These are phyloP conservation scores for Dryobates pubescens DNA, from an alignment of 2,797 vertebrate genomes.

Conservation along the genomic window DNA sequence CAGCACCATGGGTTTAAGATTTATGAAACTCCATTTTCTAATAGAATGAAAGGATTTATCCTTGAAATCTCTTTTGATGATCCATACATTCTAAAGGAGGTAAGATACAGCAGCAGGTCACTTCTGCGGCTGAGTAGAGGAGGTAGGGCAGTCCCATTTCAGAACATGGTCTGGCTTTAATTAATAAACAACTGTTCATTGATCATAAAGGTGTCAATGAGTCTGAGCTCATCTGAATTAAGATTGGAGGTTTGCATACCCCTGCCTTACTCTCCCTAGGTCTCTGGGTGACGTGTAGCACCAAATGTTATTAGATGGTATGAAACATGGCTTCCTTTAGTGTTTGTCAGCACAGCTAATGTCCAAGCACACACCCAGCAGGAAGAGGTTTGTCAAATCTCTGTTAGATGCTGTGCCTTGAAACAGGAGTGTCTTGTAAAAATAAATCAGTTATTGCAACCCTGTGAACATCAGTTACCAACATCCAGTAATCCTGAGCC, in stretches of 20 bases:
- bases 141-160: background rate
- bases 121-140: background rate
- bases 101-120: background rate
- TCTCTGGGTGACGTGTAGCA: background rate
- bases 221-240: background rate
- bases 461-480: background rate
- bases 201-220: background rate
- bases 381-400: conserved; percentile 11
- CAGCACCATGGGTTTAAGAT: conserved; percentile 42
- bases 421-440: conserved; percentile 5
- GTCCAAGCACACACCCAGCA: fast-evolving
- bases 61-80: conserved; percentile 79
- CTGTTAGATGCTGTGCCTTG: background rate
- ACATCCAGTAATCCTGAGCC: background rate
- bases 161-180: background rate
- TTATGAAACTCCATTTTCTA: conserved; percentile 51
- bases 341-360: background rate
- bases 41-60: conserved; percentile 74
- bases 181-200: background rate
- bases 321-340: background rate
- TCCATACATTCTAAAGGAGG: conserved; percentile 55
- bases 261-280: background rate
- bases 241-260: background rate
- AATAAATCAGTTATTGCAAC: background rate
- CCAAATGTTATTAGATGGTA: background rate